Percentiles rank a stretch among this genome's conserved stretches.
These are phyloP conservation scores for Rhingia campestris DNA, from an alignment of 2,888 invertebrate genomes.

Conservation along the genomic window DNA sequence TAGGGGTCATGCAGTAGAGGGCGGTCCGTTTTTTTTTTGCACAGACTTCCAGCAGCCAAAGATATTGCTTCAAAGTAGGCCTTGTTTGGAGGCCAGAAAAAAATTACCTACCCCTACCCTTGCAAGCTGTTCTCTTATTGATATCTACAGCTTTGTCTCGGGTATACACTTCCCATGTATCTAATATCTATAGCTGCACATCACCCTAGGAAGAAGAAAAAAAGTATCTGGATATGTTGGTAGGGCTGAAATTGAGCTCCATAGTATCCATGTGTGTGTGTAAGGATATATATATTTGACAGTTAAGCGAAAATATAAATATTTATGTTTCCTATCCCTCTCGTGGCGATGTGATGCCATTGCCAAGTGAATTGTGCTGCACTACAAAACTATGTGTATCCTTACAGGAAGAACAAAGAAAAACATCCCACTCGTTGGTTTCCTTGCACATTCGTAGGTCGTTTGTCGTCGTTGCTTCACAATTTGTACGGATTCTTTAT, in stretches of 20 bases:
- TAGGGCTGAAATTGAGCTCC: conserved; percentile 42
- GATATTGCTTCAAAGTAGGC: conserved; percentile 30
- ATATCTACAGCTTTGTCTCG: conserved; percentile 46
- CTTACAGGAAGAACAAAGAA: conserved; percentile 61
- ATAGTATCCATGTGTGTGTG: neutral
- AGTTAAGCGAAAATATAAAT: conserved; percentile 67
- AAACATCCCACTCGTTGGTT: conserved; percentile 60
- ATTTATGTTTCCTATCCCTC: conserved; percentile 59
- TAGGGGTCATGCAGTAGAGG: conserved; percentile 44
- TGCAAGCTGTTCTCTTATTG: conserved; percentile 63
- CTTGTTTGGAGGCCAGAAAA: conserved; percentile 32
- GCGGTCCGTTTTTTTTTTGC: neutral
- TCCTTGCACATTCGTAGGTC: conserved; percentile 35
- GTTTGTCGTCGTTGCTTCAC: conserved; percentile 2
- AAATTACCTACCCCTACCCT: neutral
- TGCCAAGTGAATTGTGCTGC: conserved; percentile 36
- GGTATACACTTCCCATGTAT: neutral
- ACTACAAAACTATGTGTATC: conserved; percentile 31
- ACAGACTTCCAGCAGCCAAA: conserved; percentile 18
- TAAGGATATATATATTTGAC: conserved; percentile 40
- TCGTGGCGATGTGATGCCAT: neutral
- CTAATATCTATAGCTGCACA: conserved; percentile 26
- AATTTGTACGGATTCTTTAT: neutral
- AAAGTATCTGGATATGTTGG: conserved; percentile 11
- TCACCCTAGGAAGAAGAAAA: conserved; percentile 14